Percentiles rank a stretch among this genome's conserved stretches.
These are phyloP conservation scores for Adelosebastes latens DNA, from an alignment of 2,797 vertebrate genomes.

Conservation along the genomic window DNA sequence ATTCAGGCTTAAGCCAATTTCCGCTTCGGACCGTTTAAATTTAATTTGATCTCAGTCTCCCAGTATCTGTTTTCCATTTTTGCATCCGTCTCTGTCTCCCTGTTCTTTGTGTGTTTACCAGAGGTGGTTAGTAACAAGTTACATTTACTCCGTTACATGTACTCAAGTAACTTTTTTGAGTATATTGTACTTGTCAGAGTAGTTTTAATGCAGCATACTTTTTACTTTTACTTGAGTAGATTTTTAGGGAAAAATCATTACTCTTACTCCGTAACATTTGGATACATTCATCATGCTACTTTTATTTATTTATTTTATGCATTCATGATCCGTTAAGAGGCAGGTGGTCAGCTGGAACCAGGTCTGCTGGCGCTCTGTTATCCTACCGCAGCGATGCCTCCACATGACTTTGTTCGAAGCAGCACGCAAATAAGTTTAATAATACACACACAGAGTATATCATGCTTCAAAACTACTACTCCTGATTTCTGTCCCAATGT, in stretches of 20 bases:
- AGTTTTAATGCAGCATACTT: background rate
- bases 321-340: background rate
- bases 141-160: background rate
- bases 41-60: slow-evolving; percentile 8
- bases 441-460: too few species aligned
- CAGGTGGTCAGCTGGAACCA: background rate
- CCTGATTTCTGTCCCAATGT: too few species aligned
- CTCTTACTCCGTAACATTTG: too few species aligned
- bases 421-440: background rate
- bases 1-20: slow-evolving; percentile 6
- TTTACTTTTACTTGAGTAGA: background rate
- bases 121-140: background rate
- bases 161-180: background rate
- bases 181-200: background rate
- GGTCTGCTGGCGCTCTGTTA: background rate
- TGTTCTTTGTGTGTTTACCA: background rate
- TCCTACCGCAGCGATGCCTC: background rate
- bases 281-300: too few species aligned
- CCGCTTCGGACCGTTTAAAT: background rate
- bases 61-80: background rate
- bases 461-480: too few species aligned
- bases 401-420: background rate
- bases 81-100: background rate
- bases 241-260: too few species aligned
- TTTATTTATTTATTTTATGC: too few species aligned